Evolutionary conservation across 2,888 invertebrate genomes (phyloP).

Genomic region (Lasioglossum villosulum): DNA sequence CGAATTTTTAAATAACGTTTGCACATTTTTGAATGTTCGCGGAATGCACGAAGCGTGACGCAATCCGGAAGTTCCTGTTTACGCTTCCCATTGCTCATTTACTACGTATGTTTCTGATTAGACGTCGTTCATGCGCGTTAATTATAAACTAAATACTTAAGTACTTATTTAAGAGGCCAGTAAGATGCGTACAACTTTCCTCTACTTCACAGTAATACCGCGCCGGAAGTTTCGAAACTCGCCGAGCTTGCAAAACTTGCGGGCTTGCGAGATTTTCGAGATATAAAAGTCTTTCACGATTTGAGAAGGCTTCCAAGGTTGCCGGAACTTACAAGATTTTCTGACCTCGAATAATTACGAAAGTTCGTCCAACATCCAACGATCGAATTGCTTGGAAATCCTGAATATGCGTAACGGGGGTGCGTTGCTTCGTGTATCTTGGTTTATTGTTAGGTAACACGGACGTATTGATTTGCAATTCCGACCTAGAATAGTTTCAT

Average conservation of each 20-base stretch:
- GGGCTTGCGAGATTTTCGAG: conserved; percentile 1
- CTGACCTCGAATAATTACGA: conserved; percentile 16
- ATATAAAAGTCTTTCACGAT: conserved; percentile 9
- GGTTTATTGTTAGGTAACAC: not conserved
- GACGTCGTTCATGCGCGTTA: not conserved
- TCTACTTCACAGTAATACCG: not conserved
- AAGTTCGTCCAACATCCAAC: not conserved
- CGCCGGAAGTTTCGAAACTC: not conserved
- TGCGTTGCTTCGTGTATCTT: not conserved
- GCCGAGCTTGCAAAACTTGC: not conserved
- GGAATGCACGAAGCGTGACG: not conserved
- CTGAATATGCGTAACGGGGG: no score
- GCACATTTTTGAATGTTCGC: not conserved
- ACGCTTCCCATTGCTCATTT: not conserved
- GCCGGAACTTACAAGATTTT: not conserved
- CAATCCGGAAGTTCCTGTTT: not conserved
- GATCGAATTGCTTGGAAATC: not conserved
- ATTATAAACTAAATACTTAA: not conserved
- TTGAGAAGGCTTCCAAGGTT: conserved; percentile 6
- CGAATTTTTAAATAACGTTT: not conserved
- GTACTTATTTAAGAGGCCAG: not conserved
- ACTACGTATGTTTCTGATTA: not conserved
- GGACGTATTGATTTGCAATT: not conserved
- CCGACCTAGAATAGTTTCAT: no score
- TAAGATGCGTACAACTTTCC: not conserved